Percentiles rank a stretch among this genome's conserved stretches.
phyloP scores from a whole-genome alignment of 2,888 invertebrate species.

The Herminia tarsipennalis region DNA sequence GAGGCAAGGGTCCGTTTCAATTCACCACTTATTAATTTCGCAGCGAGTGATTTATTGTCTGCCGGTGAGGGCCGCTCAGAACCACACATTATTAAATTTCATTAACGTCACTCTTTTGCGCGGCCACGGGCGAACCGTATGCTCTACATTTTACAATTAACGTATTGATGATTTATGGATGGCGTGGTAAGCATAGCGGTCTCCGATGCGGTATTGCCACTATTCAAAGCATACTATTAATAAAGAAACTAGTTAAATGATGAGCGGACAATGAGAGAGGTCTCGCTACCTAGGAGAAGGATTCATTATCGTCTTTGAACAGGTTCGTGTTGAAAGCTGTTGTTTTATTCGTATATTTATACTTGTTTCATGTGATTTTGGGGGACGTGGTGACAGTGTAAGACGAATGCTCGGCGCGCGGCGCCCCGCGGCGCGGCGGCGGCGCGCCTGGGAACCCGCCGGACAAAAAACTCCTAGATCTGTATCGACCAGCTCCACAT shows the following conservation, averaged over 20 bases:
- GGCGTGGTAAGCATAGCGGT: no score
- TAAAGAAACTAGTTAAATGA: no score
- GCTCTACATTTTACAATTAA: conserved; percentile 2
- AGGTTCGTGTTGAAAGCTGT: background rate
- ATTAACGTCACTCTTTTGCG: conserved; percentile 14
- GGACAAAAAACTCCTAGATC: conserved; percentile 58
- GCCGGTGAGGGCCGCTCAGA: conserved; percentile 23
- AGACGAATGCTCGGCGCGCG: conserved; percentile 57
- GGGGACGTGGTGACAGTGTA: conserved; percentile 69
- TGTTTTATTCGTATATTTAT: conserved; percentile 11
- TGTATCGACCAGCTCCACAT: conserved; percentile 65
- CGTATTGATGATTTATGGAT: background rate
- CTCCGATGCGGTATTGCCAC: no score
- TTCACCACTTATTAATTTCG: conserved; percentile 41
- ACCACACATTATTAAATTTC: conserved; percentile 39
- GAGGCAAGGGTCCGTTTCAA: conserved; percentile 10
- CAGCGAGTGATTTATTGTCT: conserved; percentile 34
- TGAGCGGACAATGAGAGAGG: background rate
- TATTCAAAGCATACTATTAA: no score
- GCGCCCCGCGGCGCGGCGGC: conserved; percentile 51
- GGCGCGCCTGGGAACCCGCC: conserved; percentile 45
- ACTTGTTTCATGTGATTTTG: conserved; percentile 24
- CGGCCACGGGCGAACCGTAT: background rate
- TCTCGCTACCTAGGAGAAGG: background rate
- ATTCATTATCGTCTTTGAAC: background rate